Conservation (phyloP, 2,113 vertebrate species). For the Parus major region DNA sequence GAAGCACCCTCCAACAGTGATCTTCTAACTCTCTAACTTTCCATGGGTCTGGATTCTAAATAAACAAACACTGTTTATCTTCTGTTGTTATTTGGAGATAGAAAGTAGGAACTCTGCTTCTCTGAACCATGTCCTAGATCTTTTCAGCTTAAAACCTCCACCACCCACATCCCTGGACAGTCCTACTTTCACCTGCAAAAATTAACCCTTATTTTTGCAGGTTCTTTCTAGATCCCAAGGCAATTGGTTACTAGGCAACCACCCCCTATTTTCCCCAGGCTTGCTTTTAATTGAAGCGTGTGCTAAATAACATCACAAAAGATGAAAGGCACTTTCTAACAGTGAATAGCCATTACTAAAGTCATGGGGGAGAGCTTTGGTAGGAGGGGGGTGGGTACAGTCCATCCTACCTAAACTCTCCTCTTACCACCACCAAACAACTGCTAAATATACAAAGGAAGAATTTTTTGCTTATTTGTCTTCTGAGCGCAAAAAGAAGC, state of each 20-base stretch:
- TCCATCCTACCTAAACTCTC: background rate
- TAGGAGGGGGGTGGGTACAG: background rate
- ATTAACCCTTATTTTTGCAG: slow-evolving; percentile 26
- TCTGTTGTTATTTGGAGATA: background rate
- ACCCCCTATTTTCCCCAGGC: background rate
- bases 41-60: background rate
- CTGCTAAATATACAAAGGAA: background rate
- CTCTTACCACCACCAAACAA: background rate
- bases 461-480: background rate
- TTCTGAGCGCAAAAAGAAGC: background rate
- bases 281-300: slow-evolving; percentile 42
- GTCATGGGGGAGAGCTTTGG: background rate
- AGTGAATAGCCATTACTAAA: background rate
- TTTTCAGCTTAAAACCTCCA: background rate
- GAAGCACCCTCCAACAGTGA: background rate
- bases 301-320: background rate
- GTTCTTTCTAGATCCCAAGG: slow-evolving; percentile 13
- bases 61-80: background rate
- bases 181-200: slow-evolving; percentile 32
- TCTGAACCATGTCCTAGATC: background rate
- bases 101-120: background rate
- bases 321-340: background rate
- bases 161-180: background rate
- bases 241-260: slow-evolving; percentile 40
- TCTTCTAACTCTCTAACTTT: slow-evolving; percentile 10